Percentiles rank a stretch among this genome's conserved stretches.
phyloP scores from a whole-genome alignment of 2,888 invertebrate genomes.

The Lissonota sp. region DNA sequence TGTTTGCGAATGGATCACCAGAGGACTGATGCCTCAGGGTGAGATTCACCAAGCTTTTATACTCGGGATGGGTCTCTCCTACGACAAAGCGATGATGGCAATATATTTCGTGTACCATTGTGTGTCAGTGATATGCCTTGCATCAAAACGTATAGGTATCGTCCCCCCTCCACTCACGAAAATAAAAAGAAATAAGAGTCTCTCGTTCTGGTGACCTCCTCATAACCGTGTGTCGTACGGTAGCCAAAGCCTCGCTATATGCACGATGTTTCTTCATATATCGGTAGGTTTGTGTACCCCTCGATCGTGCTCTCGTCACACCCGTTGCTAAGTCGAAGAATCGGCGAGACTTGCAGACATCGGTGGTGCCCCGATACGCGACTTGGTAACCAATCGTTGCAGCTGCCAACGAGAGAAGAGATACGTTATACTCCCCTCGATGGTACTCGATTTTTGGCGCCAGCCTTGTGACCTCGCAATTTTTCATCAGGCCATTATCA shows the following conservation, averaged over 20 bases:
- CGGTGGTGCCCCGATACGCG: conserved; percentile 69
- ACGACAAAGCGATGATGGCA: conserved; percentile 63
- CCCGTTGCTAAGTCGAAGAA: conserved; percentile 29
- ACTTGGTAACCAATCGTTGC: conserved; percentile 69
- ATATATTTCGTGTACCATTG: conserved; percentile 56
- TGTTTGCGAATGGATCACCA: conserved; percentile 73
- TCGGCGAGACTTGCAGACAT: conserved; percentile 62
- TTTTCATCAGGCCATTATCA: neutral
- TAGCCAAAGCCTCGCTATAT: conserved; percentile 60
- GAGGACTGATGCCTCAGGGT: conserved; percentile 78
- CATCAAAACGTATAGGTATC: conserved; percentile 58
- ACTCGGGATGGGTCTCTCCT: conserved; percentile 70
- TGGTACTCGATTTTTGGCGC: conserved; percentile 22
- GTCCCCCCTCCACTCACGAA: conserved; percentile 71
- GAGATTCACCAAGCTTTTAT: conserved; percentile 77
- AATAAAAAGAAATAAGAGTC: conserved; percentile 22
- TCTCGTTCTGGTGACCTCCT: conserved; percentile 72
- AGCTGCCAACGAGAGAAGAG: conserved; percentile 60
- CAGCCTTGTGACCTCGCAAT: neutral
- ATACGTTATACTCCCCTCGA: conserved; percentile 31
- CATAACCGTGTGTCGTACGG: conserved; percentile 71
- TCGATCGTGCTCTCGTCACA: conserved; percentile 39
- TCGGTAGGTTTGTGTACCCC: conserved; percentile 42
- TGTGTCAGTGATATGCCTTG: conserved; percentile 65
- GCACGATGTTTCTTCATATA: conserved; percentile 63